A percentile compares a stretch with the other conserved stretches of the same genome.
phyloP scores from a whole-genome alignment of 2,797 vertebrate species.

The Periophthalmus magnuspinnatus region DNA sequence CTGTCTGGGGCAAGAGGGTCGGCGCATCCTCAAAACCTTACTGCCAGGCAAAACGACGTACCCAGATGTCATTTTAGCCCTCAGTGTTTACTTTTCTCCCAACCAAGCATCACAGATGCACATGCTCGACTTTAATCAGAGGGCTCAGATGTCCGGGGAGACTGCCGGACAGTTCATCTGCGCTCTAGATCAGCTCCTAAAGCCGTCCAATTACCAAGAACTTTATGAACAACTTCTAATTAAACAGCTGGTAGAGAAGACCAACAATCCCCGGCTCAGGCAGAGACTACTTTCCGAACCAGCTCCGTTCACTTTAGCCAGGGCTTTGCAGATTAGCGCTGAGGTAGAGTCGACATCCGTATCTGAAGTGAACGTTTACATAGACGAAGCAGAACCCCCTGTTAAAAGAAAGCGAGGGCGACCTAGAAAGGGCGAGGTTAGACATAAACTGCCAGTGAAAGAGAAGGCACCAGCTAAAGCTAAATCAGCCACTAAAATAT shows the following conservation, averaged over 20 bases:
- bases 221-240: constrained; percentile 45
- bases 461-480: neutral
- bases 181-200: constrained; percentile 49
- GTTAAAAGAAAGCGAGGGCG: constrained; percentile 54
- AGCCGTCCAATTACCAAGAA: constrained; percentile 37
- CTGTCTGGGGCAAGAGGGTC: constrained; percentile 66
- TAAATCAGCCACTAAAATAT: constrained; percentile 14
- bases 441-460: neutral
- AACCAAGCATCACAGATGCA: constrained; percentile 29
- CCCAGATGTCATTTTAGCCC: constrained; percentile 35
- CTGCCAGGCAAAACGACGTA: constrained; percentile 38
- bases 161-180: constrained; percentile 52
- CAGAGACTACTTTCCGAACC: constrained; percentile 47
- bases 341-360: constrained; percentile 46
- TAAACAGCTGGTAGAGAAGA: constrained; percentile 61
- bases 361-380: constrained; percentile 57
- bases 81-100: constrained; percentile 50
- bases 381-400: constrained; percentile 43
- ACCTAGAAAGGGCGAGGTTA: constrained; percentile 41
- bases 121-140: constrained; percentile 59
- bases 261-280: constrained; percentile 46
- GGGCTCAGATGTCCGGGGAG: constrained; percentile 60
- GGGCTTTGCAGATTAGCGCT: constrained; percentile 47
- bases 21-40: constrained; percentile 48
- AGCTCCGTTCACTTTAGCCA: constrained; percentile 44